Evolutionary conservation across 2,888 invertebrate species (phyloP).

Genomic region (Tiliacea aurago): DNA sequence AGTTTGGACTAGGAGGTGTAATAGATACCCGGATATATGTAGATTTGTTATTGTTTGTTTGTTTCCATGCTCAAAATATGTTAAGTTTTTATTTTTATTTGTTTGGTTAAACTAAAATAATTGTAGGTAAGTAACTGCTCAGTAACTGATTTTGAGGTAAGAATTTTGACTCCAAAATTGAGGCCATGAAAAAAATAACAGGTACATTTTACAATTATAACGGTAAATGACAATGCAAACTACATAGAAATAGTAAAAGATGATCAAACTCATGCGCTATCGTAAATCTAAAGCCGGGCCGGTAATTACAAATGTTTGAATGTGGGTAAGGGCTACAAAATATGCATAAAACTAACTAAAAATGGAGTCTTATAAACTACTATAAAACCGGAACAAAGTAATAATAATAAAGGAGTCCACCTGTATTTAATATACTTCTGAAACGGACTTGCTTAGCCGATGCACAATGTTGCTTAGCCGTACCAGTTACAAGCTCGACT

Average conservation of each 20-base stretch:
- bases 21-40: background rate
- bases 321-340: background rate
- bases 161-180: background rate
- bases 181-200: background rate
- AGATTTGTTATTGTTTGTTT: background rate
- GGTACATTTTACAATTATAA: constrained; percentile 16
- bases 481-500: constrained; percentile 57
- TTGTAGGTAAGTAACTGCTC: too few relatives aligned
- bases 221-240: constrained; percentile 5
- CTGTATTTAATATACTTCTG: constrained; percentile 28
- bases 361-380: background rate
- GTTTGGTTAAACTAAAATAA: too few relatives aligned
- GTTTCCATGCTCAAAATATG: background rate
- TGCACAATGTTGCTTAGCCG: constrained; percentile 48
- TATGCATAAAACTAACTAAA: background rate
- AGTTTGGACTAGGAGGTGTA: background rate
- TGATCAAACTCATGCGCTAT: constrained; percentile 3
- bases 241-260: background rate
- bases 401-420: constrained; percentile 14
- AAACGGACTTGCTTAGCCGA: constrained; percentile 23
- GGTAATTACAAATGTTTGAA: background rate
- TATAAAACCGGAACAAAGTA: constrained; percentile 16
- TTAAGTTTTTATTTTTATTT: background rate
- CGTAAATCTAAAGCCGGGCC: background rate
- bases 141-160: background rate